Base-by-base conservation (phyloP, 2,797 vertebrate genomes). In the Esox masquinongy region DNA sequence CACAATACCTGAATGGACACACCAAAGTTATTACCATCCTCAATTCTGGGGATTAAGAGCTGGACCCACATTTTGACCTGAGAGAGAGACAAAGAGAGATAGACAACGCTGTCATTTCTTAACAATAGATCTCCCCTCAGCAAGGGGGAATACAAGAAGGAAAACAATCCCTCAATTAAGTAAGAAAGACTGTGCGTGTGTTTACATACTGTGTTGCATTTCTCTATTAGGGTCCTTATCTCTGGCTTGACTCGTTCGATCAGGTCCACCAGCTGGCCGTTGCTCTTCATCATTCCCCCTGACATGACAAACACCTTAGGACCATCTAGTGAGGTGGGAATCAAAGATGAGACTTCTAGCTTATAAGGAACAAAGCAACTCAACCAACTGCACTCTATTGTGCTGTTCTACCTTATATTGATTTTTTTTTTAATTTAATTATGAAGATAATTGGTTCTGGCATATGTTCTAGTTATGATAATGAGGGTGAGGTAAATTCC, bases 291-390 rank as follows among this genome's bases (percentile, higher is more conserved):
- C 79, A 78, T 75, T 16, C 70, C 77, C 34, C 78, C 75, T 34
- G 82, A 77, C 43, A 95, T 95, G 81, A 93, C 92, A 0, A 95
- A 95, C 50, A 95, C 95, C 90, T 95, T 95, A 80, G 95, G 95
- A 85, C 95, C 94, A 94, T 72, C 75, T 0, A 19, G 22, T 14
- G 56, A 24, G 56, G 56, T 61, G 22, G 22, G 56, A 61, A n/a
- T n/a, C 19, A 56, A 16, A 56, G n/a, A 9, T 56, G 7, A 56
- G 22, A 22, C n/a, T 7, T 56, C 53, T 56, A 2, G n/a, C 53
- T 22, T 19, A 56, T 8, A 56, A 3, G 24, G 56, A 22, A 61
- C 24, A 61, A 9, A 12, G 22, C 56, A 24, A 61, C 11, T 24
- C 22, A 9, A 12, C 11, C n/a, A 59, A 22, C 15, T 53, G 17